These are phyloP conservation scores for Automeris io DNA, from an alignment of 2,888 invertebrate genomes.

Conservation along the genomic window DNA sequence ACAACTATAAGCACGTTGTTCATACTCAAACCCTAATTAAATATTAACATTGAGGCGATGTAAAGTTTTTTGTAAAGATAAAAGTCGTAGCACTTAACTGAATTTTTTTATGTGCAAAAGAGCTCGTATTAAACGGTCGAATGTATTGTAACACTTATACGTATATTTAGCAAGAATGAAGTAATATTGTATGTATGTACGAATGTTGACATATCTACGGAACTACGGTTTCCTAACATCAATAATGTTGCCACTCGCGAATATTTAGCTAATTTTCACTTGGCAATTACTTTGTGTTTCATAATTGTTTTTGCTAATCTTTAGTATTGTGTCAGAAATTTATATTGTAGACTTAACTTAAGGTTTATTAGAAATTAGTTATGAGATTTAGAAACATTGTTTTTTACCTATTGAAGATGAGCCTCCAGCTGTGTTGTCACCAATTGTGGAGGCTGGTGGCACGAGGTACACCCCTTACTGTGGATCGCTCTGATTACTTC, in stretches of 20 bases:
- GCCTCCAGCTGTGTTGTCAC: no score
- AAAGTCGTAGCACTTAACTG: no score
- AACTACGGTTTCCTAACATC: conserved; percentile 52
- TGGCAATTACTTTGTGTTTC: conserved; percentile 26
- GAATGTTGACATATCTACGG: conserved; percentile 67
- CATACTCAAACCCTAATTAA: no score
- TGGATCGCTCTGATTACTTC: no score
- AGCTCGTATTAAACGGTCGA: conserved; percentile 20
- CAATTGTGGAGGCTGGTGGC: no score
- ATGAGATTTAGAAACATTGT: no score
- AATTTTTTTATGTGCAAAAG: no score
- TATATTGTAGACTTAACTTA: not conserved
- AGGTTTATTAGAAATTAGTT: conserved; percentile 7
- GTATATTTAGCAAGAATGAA: conserved; percentile 61
- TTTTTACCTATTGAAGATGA: no score
- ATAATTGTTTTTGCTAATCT: conserved; percentile 7
- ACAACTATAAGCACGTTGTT: no score
- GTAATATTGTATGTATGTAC: conserved; percentile 44
- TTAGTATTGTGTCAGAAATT: conserved; percentile 14
- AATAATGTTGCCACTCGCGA: conserved; percentile 41
- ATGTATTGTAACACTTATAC: conserved; percentile 44
- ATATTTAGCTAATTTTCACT: conserved; percentile 46
- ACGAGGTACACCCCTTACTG: no score
- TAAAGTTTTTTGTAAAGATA: no score
- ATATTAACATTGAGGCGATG: no score